These are phyloP conservation scores for Clanis bilineata DNA, from an alignment of 2,888 invertebrate genomes.

Conservation along the genomic window DNA sequence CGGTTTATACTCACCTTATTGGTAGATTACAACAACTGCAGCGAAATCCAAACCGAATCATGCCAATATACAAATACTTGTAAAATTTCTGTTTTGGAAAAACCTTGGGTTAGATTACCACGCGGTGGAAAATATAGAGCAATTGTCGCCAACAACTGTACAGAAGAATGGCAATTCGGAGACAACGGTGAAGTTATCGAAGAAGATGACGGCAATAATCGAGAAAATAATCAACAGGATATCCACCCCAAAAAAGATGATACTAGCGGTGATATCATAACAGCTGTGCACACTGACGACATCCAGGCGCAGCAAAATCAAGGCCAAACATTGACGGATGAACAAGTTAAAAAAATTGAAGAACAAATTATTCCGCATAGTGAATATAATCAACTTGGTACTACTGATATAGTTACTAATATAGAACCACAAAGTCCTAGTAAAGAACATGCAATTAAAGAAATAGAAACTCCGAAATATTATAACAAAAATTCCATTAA, in stretches of 20 bases:
- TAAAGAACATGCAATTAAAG: constrained; percentile 36
- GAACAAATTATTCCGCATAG: constrained; percentile 65
- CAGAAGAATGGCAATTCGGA: constrained; percentile 77
- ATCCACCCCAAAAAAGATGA: constrained; percentile 39
- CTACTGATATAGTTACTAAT: constrained; percentile 19
- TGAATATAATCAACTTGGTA: constrained; percentile 27
- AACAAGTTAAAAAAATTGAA: constrained; percentile 61
- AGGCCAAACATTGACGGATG: constrained; percentile 52
- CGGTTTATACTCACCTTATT: constrained; percentile 80
- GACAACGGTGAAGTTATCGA: constrained; percentile 58
- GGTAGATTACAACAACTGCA: constrained; percentile 75
- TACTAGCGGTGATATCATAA: constrained; percentile 57
- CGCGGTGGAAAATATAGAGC: constrained; percentile 83
- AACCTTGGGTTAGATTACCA: constrained; percentile 83
- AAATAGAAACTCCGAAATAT: constrained; percentile 32
- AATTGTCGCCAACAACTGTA: constrained; percentile 85
- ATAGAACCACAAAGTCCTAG: constrained; percentile 27
- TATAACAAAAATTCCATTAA: constrained; percentile 32
- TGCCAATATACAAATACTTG: constrained; percentile 74
- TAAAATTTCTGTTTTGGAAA: constrained; percentile 84
- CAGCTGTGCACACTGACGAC: constrained; percentile 52
- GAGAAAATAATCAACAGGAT: constrained; percentile 39
- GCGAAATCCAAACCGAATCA: constrained; percentile 40
- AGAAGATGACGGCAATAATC: constrained; percentile 32
- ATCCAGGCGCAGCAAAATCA: constrained; percentile 49